Conservation (phyloP, 2,888 invertebrate genomes). For the Tanypteryx hageni region DNA sequence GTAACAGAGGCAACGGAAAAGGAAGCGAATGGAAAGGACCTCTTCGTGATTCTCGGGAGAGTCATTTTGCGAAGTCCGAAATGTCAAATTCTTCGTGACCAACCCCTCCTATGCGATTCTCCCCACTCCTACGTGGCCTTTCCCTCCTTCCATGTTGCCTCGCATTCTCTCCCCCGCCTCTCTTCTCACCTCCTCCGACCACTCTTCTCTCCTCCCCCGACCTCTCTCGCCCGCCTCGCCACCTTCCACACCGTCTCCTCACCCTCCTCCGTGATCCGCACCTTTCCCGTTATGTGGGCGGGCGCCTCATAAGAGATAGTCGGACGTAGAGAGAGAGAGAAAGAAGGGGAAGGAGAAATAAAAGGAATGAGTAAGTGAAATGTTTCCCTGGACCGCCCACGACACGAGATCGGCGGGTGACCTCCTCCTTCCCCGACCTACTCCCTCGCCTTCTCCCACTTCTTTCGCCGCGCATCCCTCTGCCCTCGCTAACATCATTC, state of each 20-base stretch:
- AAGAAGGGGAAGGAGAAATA: background rate
- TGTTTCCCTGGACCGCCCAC: constrained; percentile 38
- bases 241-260: background rate
- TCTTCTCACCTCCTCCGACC: background rate
- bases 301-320: constrained; percentile 26
- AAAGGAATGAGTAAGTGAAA: constrained; percentile 56
- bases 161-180: background rate
- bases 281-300: constrained; percentile 61
- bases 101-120: background rate
- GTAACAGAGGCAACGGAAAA: background rate
- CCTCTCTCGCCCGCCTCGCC: background rate
- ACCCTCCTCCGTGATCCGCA: constrained; percentile 29
- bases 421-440: constrained; percentile 15
- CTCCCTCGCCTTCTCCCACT: background rate
- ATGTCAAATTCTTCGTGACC: constrained; percentile 40
- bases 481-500: background rate
- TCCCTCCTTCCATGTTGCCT: background rate
- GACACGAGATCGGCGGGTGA: constrained; percentile 38
- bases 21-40: background rate
- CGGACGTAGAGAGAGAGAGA: background rate
- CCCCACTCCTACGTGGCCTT: background rate
- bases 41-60: background rate
- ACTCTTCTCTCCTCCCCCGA: background rate
- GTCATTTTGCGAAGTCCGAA: constrained; percentile 4
- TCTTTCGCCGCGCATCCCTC: background rate